phyloP scores from a whole-genome alignment of 2,888 invertebrate genomes.

The Stramonita haemastoma region DNA sequence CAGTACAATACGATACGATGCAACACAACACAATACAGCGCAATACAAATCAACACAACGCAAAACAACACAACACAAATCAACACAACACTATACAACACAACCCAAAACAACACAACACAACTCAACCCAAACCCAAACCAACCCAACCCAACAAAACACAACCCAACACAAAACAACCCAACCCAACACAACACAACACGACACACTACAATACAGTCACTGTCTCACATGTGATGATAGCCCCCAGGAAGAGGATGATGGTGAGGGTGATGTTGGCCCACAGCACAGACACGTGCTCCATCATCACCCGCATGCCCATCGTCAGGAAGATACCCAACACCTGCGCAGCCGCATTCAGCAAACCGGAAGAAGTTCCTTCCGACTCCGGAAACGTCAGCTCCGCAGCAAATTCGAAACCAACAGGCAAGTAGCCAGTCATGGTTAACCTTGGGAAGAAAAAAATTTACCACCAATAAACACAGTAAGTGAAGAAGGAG shows the following conservation, averaged over 20 bases:
- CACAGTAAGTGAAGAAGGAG: neutral
- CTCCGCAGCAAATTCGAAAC: constrained; percentile 98
- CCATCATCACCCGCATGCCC: constrained; percentile 77
- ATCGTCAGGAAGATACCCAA: constrained; percentile 87
- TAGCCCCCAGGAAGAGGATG: constrained; percentile 86
- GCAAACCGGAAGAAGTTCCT: constrained; percentile 96
- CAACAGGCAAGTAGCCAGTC: constrained; percentile 99
- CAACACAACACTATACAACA: too few relatives aligned
- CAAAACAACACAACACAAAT: too few relatives aligned
- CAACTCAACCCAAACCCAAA: too few relatives aligned
- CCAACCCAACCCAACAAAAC: too few relatives aligned
- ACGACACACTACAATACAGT: neutral
- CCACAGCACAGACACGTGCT: constrained; percentile 84
- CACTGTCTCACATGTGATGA: constrained; percentile 82
- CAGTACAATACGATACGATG: too few relatives aligned
- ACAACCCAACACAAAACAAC: too few relatives aligned
- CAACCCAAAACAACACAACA: too few relatives aligned
- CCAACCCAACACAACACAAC: too few relatives aligned
- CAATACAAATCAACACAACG: too few relatives aligned
- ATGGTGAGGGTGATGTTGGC: constrained; percentile 89
- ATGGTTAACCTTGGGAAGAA: constrained; percentile 91
- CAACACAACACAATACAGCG: too few relatives aligned
- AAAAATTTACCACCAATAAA: neutral
- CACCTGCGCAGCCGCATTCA: constrained; percentile 87
- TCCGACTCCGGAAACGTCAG: constrained; percentile 98